phyloP scores from a whole-genome alignment of 37 sponge, comb jelly and placozoan genomes.

The Chondrosia reniformis region DNA sequence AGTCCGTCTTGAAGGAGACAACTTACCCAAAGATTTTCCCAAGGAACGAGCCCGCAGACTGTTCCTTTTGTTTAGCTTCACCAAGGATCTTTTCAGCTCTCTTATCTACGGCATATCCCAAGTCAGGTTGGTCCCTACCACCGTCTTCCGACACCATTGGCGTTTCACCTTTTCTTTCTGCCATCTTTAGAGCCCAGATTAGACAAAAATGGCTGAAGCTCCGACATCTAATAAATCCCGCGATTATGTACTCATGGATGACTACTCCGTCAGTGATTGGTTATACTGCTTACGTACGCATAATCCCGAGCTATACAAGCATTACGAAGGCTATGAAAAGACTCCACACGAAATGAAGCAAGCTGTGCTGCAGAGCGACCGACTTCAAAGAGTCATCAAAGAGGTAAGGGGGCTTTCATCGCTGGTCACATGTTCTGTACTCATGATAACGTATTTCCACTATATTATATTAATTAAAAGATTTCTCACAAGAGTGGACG shows the following conservation, averaged over 20 bases:
- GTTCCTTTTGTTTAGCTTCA: slow-evolving; percentile 1
- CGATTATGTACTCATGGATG: slow-evolving; percentile 27
- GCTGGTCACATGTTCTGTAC: neutral
- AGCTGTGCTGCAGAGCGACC: slow-evolving; percentile 39
- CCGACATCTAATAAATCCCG: neutral
- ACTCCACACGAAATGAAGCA: slow-evolving; percentile 38
- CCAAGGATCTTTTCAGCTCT: slow-evolving; percentile 8
- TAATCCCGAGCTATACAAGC: slow-evolving; percentile 30
- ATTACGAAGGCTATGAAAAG: slow-evolving; percentile 1
- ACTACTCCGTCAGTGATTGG: slow-evolving; percentile 25
- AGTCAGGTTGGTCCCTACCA: neutral
- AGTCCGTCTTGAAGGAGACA: too few species aligned
- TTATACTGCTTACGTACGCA: slow-evolving; percentile 36
- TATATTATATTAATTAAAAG: slow-evolving; percentile 18
- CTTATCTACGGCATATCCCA: neutral
- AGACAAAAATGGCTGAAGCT: neutral
- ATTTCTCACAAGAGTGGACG: slow-evolving; percentile 38
- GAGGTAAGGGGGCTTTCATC: slow-evolving; percentile 45
- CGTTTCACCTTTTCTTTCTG: neutral
- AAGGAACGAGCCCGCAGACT: neutral
- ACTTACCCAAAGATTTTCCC: slow-evolving; percentile 15
- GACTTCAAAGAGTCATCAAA: slow-evolving; percentile 42
- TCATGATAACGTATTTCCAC: neutral
- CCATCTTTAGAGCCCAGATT: neutral
- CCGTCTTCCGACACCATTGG: neutral